Evolutionary conservation across 2,113 vertebrate species (phyloP).

Genomic region (Pagrus major): DNA sequence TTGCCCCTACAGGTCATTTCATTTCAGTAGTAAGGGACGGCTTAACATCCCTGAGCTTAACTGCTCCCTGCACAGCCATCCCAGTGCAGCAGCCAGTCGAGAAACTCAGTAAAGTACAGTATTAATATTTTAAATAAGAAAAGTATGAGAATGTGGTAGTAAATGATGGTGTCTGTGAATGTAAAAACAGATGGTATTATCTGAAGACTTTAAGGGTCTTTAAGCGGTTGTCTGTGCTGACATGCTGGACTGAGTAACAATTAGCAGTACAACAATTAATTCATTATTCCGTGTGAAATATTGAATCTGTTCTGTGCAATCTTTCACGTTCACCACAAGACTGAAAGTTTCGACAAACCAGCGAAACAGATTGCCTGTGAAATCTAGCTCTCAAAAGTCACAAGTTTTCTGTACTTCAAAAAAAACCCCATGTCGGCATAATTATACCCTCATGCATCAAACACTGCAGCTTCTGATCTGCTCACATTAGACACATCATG

Average conservation of each 20-base stretch:
- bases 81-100: neutral
- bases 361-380: constrained; percentile 72
- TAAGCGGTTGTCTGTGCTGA: constrained; percentile 1
- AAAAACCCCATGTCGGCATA: neutral
- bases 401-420: constrained; percentile 50
- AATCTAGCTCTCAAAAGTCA: constrained; percentile 53
- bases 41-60: constrained; percentile 57
- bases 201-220: neutral
- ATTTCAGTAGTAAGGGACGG: constrained; percentile 44
- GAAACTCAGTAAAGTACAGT: neutral
- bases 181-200: neutral
- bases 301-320: constrained; percentile 47
- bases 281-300: constrained; percentile 62
- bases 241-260: constrained; percentile 8
- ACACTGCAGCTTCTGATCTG: constrained; percentile 3
- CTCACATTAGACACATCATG: constrained; percentile 34
- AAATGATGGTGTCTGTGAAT: neutral
- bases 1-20: constrained; percentile 50
- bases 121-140: constrained; percentile 17
- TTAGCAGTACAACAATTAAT: constrained; percentile 35
- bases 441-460: neutral
- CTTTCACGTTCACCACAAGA: constrained; percentile 53
- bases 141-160: neutral
- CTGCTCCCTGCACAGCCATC: constrained; percentile 41
- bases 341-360: constrained; percentile 59